Conservation (phyloP, 1,140 invertebrate genomes). For the Drosophila lacertosa region DNA sequence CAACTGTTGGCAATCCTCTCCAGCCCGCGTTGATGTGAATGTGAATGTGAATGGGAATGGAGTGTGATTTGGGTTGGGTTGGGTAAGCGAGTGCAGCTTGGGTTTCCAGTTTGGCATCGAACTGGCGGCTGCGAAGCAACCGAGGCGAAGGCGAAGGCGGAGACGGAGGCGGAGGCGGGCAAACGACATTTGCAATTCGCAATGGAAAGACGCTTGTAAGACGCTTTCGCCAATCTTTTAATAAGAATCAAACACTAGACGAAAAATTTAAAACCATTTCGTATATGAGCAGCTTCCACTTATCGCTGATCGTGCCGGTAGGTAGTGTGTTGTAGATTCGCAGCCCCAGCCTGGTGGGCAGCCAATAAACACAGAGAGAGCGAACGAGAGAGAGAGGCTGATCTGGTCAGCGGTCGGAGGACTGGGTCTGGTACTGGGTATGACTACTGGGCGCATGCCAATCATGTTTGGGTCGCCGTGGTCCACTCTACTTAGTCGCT, state of each 20-base stretch:
- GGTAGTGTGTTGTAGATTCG: conserved; percentile 49
- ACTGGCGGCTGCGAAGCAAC: neutral
- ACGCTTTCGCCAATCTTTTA: conserved; percentile 80
- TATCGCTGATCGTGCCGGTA: conserved; percentile 80
- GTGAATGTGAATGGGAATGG: conserved; percentile 40
- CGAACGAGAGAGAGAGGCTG: neutral
- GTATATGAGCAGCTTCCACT: conserved; percentile 71
- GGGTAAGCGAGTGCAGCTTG: conserved; percentile 15
- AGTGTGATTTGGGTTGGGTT: conserved; percentile 61
- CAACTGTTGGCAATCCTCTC: conserved; percentile 21
- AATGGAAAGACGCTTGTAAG: conserved; percentile 66
- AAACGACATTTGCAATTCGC: conserved; percentile 72
- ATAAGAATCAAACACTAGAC: conserved; percentile 83
- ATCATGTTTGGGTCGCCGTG: conserved; percentile 59
- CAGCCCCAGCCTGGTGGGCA: conserved; percentile 7
- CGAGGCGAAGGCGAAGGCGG: neutral
- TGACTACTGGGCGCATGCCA: conserved; percentile 54
- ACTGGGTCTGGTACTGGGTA: conserved; percentile 6
- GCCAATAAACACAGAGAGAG: neutral
- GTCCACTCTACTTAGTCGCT: conserved; percentile 20
- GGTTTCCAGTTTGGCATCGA: conserved; percentile 30
- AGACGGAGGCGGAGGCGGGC: neutral
- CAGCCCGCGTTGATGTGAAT: neutral
- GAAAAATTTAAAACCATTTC: conserved; percentile 82
- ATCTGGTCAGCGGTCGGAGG: conserved; percentile 24